Evolutionary conservation across 2,888 invertebrate genomes (phyloP), one percentile per base, ranked within the genome.

Genomic region (Andricus quercusramuli): DNA sequence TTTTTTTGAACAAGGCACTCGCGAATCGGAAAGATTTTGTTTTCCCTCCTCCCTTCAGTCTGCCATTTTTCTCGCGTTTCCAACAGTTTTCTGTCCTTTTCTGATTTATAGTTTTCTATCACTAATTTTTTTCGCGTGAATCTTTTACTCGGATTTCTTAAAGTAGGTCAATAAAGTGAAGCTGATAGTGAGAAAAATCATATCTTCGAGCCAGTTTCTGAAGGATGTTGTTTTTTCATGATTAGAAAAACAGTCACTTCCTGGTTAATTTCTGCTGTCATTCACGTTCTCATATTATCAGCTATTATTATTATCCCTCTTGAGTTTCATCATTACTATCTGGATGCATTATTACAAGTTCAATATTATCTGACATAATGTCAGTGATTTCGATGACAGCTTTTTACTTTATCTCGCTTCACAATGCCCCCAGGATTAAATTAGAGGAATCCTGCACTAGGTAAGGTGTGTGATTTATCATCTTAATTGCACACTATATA

Each of bases 1-100:
- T 51, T 70, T 51, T 70, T 56, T 74, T 29, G 17, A 74, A 74
- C 56, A 74, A 74, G 32, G 32, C n/a, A 67, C 67, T 67, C 41
- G 41, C 29, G 32, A 32, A 37, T 1, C 5, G 6, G 5, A 6
- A 56, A 56, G 15, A 22, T 74, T 74, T 74, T 74, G 74, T 74
- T 74, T 74, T 29, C 56, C 13, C 32, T n/a, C 2, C 56, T 37
- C 56, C 74, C 74, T 74, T 74, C 74, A 74, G 56, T 56, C n/a
- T 32, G 74, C 3, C 74, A 74, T 37, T 37, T 74, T 56, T n/a
- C n/a, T 74, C 74, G 56, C 11, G 25, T 74, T 74, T 56, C n/a
- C 47, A 32, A 56, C 6, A 32, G 37, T 37, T 56, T 74, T 74
- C 25, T 56, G 51, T 56, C 47, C 25, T 74, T 74, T 74, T 74